Base-by-base conservation (phyloP, 2,888 invertebrate species). In the Noctua janthe region DNA sequence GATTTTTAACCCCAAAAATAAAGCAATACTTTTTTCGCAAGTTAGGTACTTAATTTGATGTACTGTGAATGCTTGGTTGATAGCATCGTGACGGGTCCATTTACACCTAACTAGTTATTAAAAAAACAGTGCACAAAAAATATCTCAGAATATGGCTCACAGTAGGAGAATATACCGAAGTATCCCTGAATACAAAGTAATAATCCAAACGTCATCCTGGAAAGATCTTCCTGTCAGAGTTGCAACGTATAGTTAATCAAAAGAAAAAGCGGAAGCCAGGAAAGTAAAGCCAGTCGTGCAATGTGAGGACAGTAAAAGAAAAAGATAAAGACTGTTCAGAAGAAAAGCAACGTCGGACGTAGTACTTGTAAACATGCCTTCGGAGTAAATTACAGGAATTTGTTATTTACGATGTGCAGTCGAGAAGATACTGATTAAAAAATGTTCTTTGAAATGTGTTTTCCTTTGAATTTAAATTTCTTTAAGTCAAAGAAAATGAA, bases 231-330 rank as follows among this genome's bases (percentile, higher is more conserved):
- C 71, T 15, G 49, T 71, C 67, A 29, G 47, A 78, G 69, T 62
- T 47, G 56, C 51, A 80, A 47, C 76, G 69, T 79, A 76, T 83
- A 83, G 83, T 87, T 83, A 82, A 82, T 83, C 83, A 87, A 83
- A 87, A 71, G 77, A 85, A 85, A 82, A 72, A 70, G 23, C 15
- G 62, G 62, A 78, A 70, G 75, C 43, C 73, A 78, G 83, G 71
- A 49, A 85, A 83, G 76, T 74, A 85, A 74, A 85, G 39, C 74
- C 64, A 43, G 76, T 62, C 75, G 75, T 70, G 73, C 71, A 76
- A 78, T 77, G 81, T 78, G 74, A 76, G 67, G 69, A 74, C 56
- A 74, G 78, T 15, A 69, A 81, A 76, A 74, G 39, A 78, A 84
- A 83, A 81, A 77, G 47, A 78, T 71, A 43, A 56, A 59, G 29